phyloP scores from a whole-genome alignment of 2,888 invertebrate genomes.

The Apodemia zela region DNA sequence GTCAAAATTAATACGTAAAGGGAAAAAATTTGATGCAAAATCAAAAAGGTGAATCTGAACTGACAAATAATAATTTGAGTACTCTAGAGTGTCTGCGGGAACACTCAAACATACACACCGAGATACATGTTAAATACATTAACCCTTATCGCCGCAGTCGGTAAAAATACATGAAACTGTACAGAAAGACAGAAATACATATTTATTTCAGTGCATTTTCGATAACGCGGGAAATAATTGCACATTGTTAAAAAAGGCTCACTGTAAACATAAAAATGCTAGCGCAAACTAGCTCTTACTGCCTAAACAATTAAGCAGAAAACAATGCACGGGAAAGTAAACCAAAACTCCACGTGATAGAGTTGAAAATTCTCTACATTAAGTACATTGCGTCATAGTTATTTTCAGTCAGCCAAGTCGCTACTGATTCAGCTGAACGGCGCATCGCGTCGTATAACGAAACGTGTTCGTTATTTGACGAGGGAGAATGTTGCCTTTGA shows the following conservation, averaged over 20 bases:
- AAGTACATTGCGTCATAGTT: background rate
- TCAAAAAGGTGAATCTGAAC: too few relatives aligned
- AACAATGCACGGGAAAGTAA: background rate
- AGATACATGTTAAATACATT: background rate
- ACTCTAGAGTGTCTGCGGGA: background rate
- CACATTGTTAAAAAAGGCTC: background rate
- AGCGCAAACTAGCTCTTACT: background rate
- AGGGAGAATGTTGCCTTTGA: background rate
- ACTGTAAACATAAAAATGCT: background rate
- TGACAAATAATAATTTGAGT: too few relatives aligned
- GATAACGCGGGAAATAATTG: background rate
- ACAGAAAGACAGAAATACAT: background rate
- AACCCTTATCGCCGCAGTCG: background rate
- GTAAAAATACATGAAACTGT: background rate
- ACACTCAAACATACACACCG: background rate
- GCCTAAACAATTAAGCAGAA: background rate
- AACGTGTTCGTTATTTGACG: background rate
- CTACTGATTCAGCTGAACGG: background rate
- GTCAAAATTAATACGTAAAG: too few relatives aligned
- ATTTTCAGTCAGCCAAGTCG: slow-evolving; percentile 11
- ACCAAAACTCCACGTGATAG: background rate
- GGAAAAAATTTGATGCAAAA: too few relatives aligned
- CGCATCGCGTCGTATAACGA: background rate
- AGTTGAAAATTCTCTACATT: background rate
- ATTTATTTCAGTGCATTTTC: background rate